Conservation (phyloP, 1,140 invertebrate genomes). For the Trissolcus basalis region DNA sequence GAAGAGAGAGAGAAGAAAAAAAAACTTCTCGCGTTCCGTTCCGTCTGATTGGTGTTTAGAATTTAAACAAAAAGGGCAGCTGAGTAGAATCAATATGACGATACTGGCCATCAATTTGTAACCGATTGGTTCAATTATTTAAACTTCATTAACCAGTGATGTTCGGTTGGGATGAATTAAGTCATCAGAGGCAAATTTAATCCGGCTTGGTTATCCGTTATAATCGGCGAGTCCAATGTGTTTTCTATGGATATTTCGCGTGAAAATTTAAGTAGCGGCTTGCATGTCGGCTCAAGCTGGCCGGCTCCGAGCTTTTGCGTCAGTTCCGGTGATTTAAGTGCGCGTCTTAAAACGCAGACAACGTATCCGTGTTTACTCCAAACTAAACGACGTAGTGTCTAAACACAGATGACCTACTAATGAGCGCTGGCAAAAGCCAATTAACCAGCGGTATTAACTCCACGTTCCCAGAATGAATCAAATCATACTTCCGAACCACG, state of each 20-base stretch:
- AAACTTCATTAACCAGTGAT: too few relatives aligned
- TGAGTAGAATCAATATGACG: too few relatives aligned
- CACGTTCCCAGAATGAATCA: not conserved
- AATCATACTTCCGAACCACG: too few relatives aligned
- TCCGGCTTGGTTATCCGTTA: not conserved
- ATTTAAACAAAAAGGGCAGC: too few relatives aligned
- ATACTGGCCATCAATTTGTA: too few relatives aligned
- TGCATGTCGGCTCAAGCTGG: not conserved
- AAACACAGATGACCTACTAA: slow-evolving; percentile 21
- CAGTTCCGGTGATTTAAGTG: slow-evolving; percentile 29
- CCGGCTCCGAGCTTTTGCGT: slow-evolving; percentile 14
- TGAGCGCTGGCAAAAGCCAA: not conserved
- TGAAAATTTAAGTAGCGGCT: slow-evolving; percentile 3
- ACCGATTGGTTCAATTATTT: too few relatives aligned
- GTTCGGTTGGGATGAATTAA: not conserved
- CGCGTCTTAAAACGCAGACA: slow-evolving; percentile 15
- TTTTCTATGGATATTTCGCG: slow-evolving; percentile 19
- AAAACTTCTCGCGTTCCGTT: too few relatives aligned
- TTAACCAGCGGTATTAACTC: slow-evolving; percentile 2
- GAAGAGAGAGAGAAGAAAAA: too few relatives aligned
- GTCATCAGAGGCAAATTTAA: not conserved
- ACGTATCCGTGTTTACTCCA: slow-evolving; percentile 13
- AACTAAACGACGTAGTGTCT: slow-evolving; percentile 10
- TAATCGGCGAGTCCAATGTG: not conserved
- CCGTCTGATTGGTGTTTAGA: too few relatives aligned